phyloP scores from a whole-genome alignment of 2,113 vertebrate species.

The Elanus axillaris region DNA sequence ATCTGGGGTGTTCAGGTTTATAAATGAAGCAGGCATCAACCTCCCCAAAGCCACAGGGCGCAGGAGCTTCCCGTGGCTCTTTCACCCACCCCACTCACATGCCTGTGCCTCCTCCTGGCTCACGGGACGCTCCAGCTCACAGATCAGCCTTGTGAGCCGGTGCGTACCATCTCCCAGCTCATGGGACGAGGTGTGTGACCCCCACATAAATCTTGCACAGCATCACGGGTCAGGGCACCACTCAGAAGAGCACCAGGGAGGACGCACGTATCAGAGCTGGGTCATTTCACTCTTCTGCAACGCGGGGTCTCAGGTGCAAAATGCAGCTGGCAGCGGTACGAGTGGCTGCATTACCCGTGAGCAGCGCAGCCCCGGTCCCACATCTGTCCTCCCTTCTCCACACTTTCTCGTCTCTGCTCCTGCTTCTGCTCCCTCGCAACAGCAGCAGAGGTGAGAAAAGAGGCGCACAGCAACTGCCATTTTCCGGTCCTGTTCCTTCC shows the following conservation, averaged over 20 bases:
- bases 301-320: neutral
- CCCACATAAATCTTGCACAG: neutral
- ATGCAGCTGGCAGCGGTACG: neutral
- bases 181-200: neutral
- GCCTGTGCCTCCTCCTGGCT: neutral
- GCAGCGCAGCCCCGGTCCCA: neutral
- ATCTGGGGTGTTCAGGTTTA: neutral
- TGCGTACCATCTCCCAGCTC: fast-evolving
- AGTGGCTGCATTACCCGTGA: neutral
- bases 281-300: neutral
- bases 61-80: neutral
- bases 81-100: neutral
- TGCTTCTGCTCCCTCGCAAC: neutral
- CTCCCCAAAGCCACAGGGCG: neutral
- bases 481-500: neutral
- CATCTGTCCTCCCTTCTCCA: neutral
- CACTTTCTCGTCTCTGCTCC: neutral
- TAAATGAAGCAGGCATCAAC: neutral
- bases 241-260: neutral
- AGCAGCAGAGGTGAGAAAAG: neutral
- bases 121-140: neutral
- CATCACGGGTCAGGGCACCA: neutral
- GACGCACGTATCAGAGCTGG: fast-evolving
- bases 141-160: neutral
- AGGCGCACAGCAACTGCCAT: fast-evolving